Conservation (phyloP, 1,140 invertebrate species). For the Drosophila lacteicornis region DNA sequence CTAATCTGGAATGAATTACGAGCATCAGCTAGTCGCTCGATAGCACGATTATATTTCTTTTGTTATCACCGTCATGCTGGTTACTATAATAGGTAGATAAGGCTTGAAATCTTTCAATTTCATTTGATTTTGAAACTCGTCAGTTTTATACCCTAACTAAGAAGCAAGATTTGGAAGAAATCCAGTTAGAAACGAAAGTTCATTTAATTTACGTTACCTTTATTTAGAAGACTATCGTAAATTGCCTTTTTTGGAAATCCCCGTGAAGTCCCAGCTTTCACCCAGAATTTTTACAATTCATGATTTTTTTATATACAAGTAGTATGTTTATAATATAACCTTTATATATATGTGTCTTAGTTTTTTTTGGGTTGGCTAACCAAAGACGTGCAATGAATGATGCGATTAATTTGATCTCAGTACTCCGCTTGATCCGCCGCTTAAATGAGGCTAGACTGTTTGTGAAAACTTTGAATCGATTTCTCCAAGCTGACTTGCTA, state of each 20-base stretch:
- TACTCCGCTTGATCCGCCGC: no score
- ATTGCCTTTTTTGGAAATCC: neutral
- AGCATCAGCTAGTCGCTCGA: conserved; percentile 30
- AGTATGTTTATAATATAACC: neutral
- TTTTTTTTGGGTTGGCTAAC: neutral
- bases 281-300: no score
- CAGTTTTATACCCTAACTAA: neutral
- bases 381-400: no score
- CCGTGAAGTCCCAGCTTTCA: no score
- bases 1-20: conserved; percentile 51
- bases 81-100: conserved; percentile 28
- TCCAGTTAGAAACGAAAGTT: no score
- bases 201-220: no score
- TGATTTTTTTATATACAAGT: no score
- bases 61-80: conserved; percentile 42
- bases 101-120: neutral
- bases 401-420: neutral
- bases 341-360: neutral
- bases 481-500: neutral
- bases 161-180: neutral
- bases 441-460: no score
- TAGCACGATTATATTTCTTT: conserved; percentile 13
- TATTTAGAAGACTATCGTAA: neutral
- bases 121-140: neutral
- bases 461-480: neutral